phyloP scores from a whole-genome alignment of 2,113 vertebrate genomes.

The Sceloporus undulatus region DNA sequence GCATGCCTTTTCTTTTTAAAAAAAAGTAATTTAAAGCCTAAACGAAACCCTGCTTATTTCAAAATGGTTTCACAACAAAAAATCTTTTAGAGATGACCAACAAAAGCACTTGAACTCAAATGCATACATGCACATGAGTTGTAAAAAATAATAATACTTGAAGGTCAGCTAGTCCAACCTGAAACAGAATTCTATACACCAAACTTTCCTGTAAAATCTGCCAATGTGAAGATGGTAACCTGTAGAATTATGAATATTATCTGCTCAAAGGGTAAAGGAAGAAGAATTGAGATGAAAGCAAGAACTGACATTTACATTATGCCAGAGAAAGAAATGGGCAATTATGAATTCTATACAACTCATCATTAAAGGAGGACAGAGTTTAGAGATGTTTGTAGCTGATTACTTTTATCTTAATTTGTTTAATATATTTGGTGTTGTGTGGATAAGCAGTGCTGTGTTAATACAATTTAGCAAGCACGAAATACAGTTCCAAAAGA shows the following conservation, averaged over 20 bases:
- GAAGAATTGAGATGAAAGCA: slow-evolving; percentile 1
- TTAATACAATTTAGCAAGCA: background rate
- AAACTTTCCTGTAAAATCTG: background rate
- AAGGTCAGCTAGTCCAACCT: background rate
- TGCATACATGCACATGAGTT: background rate
- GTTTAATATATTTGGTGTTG: background rate
- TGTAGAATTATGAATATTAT: background rate
- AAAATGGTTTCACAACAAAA: background rate
- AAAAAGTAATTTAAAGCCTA: background rate
- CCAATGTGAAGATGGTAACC: background rate
- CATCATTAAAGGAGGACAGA: background rate
- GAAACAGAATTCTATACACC: background rate
- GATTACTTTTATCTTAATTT: background rate
- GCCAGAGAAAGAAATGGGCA: background rate
- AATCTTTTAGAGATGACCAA: background rate
- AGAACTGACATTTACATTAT: background rate
- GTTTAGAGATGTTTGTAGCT: background rate
- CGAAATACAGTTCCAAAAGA: background rate
- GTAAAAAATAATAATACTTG: background rate
- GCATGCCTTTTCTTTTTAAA: background rate
- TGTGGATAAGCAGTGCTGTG: background rate
- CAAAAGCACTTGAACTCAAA: background rate
- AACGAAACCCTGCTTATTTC: background rate
- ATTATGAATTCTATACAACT: background rate
- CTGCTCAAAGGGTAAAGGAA: background rate